Conservation (phyloP, 92 coral and sea anemone genomes). For the Meandrina meandrites region DNA sequence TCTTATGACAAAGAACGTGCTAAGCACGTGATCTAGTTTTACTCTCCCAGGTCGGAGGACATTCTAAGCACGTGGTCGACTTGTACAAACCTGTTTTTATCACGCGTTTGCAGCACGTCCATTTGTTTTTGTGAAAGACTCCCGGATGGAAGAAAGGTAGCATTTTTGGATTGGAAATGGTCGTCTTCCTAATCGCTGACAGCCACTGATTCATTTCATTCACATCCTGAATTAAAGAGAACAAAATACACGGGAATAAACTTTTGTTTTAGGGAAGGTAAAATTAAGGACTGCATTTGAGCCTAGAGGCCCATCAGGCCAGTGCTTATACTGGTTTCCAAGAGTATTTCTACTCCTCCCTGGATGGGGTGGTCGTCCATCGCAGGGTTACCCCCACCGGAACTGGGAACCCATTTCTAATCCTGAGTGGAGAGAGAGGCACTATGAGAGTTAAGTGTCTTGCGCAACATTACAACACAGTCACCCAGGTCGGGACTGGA, state of each 20-base stretch:
- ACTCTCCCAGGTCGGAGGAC: neutral
- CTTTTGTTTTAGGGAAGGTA: neutral
- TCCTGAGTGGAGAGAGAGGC: too few species aligned
- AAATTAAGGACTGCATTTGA: too few species aligned
- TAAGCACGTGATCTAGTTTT: neutral
- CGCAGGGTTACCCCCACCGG: too few species aligned
- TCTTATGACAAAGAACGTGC: neutral
- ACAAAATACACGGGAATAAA: neutral
- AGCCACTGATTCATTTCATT: constrained; percentile 97
- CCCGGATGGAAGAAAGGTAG: constrained; percentile 83
- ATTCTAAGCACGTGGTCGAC: neutral
- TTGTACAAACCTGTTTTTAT: constrained; percentile 58
- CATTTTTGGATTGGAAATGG: constrained; percentile 68
- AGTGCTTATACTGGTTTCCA: too few species aligned
- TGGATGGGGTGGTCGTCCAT: too few species aligned
- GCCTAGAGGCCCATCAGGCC: too few species aligned
- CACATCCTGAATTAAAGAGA: constrained; percentile 66
- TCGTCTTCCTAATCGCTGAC: constrained; percentile 92
- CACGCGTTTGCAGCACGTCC: constrained; percentile 90
- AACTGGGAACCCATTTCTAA: too few species aligned
- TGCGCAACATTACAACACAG: too few species aligned
- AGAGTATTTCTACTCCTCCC: too few species aligned
- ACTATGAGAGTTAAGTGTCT: too few species aligned
- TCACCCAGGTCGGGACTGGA: too few species aligned
- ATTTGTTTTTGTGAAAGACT: constrained; percentile 75